Evolutionary conservation across 2,797 vertebrate genomes (phyloP), one percentile per base, ranked within the genome.

Genomic region (Masticophis lateralis): DNA sequence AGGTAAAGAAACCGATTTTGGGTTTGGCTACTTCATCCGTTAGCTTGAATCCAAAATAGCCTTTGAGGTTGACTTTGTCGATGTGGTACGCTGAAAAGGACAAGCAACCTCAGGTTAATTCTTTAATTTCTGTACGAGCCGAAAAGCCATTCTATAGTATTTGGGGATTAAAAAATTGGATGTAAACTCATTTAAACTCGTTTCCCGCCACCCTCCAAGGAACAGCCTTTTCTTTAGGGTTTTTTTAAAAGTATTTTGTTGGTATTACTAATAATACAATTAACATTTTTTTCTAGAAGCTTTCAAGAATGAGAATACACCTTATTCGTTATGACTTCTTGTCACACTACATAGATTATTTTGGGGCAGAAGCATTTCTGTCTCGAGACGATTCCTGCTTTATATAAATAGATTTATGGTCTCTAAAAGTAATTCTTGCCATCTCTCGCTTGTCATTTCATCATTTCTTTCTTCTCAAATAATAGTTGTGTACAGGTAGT

Each of bases 1-100:
- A 98, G 61, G 98, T 98, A 96, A 99, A 99, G 95, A 99, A 98
- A 92, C 99, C 99, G 92, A 98, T 99, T 95, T 97, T 97, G 2
- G 98, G 98, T 20, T 96, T 97, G 0, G 98, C 97, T 95, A 97
- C 98, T 97, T 99, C 99, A 96, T 99, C 99, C 55, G 98, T 98
- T 87, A 99, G 96, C 79, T 98, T 99, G 98, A 99, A 99, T 8
- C 98, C 94, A 0, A 98, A 99, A 95, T 99, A 99, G 87, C 99
- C 99, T 96, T 98, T 98, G 86, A 99, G 96, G 96, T 98, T 98
- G 94, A 99, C 97, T 91, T 98, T 97, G 94, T 99, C 99, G 51
- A 98, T 93, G 61, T 98, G 96, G 57, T 96, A 97, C 94, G 99
- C 99, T 99, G 96, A 10, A 88, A 92, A 96, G 25, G 86, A 88